Base-by-base conservation (phyloP, 2,797 vertebrate genomes). In the Sebastes diaconus region DNA sequence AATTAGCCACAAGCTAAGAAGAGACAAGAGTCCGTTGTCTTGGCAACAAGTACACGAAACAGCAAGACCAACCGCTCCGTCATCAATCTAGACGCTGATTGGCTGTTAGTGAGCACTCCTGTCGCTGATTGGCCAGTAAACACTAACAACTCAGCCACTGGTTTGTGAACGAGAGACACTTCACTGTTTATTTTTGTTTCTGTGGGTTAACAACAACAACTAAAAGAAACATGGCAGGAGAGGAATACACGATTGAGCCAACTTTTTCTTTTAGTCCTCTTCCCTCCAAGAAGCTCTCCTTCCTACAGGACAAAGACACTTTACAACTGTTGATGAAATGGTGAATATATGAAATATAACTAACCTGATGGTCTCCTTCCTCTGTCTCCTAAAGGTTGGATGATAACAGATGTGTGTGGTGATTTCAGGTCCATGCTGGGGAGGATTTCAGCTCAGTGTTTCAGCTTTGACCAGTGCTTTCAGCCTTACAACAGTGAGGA, bases 361-460 rank as follows among this genome's bases (percentile, higher is more conserved):
- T 39, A 12, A 25, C 9, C 8, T 29, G 4, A 58, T 27, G 5
- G n/a, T 54, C 0, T 7, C 2, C 12, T 29, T 9, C 24, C 5
- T 24, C 16, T 18, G 7, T 50, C 4, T 70, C 2, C n/a, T 20
- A 39, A 14, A 39, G 14, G 24, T 0, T 52, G 10, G 1, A 20
- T 22, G 3, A 1, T 52, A 2, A 72, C 36, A 2, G 4, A 11
- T 36, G 12, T 72, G 16, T 81, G 25, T 81, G 59, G 69, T 66
- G 0, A 7, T 63, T 85, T 68, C 89, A 98, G 97, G 97, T 98
- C 96, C 74, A 98, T 98, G 97, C 86, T 96, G 75, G 97, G 96
- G 27, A 95, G 97, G 86, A 92, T 98, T 32, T 84, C 92, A 27
- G 96, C 94, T 22, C 96, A 97, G 83, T 90, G 94, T 0, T 99